Conservation (phyloP, 2,797 vertebrate genomes). For the Eulemur mongoz region DNA sequence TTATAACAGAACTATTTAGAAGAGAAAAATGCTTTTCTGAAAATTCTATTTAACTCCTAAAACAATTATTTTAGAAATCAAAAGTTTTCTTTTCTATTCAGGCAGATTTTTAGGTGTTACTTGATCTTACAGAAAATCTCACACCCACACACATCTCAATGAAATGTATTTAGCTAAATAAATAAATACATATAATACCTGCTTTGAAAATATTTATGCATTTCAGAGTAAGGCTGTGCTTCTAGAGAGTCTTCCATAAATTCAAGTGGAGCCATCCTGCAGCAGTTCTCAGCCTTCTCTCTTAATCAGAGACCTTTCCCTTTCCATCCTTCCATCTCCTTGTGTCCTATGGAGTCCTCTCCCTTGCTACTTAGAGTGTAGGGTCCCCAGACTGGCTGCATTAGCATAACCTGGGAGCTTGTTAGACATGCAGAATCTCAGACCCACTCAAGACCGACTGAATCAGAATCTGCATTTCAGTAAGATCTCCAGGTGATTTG, state of each 20-base stretch:
- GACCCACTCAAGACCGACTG: neutral
- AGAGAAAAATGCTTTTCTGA: constrained; percentile 28
- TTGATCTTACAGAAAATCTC: constrained; percentile 43
- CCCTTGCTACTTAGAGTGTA: neutral
- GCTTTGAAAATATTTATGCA: constrained; percentile 77
- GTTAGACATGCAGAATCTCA: constrained; percentile 10
- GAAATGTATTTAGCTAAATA: constrained; percentile 78
- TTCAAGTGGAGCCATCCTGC: neutral
- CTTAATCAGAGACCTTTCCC: neutral
- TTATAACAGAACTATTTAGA: constrained; percentile 54
- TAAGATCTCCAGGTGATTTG: neutral
- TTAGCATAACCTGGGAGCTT: neutral
- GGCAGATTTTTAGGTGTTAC: constrained; percentile 38
- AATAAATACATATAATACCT: constrained; percentile 76
- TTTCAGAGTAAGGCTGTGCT: constrained; percentile 70
- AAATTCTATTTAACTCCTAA: constrained; percentile 63
- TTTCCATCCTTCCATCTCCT: neutral
- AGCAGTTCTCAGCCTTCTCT: constrained; percentile 20
- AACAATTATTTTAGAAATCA: constrained; percentile 22
- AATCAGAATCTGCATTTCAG: neutral
- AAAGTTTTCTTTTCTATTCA: constrained; percentile 12
- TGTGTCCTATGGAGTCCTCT: neutral
- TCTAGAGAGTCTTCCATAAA: constrained; percentile 55
- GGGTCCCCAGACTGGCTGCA: neutral
- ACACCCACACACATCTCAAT: constrained; percentile 69